phyloP scores from a whole-genome alignment of 2,113 vertebrate species.

The Pyrgilauda ruficollis region DNA sequence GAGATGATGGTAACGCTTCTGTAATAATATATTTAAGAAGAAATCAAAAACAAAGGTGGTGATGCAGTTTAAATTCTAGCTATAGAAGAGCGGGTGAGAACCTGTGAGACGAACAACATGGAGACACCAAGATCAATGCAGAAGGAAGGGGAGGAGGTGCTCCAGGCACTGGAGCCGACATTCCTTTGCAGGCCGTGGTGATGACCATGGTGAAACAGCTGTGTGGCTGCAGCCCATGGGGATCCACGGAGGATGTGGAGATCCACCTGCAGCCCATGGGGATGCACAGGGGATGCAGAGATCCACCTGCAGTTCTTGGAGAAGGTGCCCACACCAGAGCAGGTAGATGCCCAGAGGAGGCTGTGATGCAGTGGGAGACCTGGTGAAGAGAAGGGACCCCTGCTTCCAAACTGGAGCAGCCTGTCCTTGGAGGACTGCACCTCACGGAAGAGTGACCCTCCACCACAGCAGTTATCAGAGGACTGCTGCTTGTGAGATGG shows the following conservation, averaged over 20 bases:
- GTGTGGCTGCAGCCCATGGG: too few relatives aligned
- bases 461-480: not conserved
- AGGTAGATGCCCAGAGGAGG: not conserved
- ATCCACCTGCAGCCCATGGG: too few relatives aligned
- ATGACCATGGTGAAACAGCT: not conserved
- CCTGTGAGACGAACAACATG: not conserved
- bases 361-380: not conserved
- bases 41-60: not conserved
- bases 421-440: not conserved
- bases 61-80: not conserved
- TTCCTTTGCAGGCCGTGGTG: not conserved
- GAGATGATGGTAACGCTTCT: not conserved
- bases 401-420: not conserved
- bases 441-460: not conserved
- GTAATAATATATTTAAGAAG: not conserved
- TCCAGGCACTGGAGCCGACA: fast-evolving
- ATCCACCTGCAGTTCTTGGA: not conserved
- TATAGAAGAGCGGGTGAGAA: not conserved
- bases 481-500: not conserved
- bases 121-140: not conserved
- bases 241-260: not conserved
- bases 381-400: not conserved
- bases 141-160: not conserved
- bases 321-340: fast-evolving
- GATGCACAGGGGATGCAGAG: too few relatives aligned